Evolutionary conservation across 2,888 invertebrate genomes (phyloP).

Genomic region (Eristalinus aeneus): DNA sequence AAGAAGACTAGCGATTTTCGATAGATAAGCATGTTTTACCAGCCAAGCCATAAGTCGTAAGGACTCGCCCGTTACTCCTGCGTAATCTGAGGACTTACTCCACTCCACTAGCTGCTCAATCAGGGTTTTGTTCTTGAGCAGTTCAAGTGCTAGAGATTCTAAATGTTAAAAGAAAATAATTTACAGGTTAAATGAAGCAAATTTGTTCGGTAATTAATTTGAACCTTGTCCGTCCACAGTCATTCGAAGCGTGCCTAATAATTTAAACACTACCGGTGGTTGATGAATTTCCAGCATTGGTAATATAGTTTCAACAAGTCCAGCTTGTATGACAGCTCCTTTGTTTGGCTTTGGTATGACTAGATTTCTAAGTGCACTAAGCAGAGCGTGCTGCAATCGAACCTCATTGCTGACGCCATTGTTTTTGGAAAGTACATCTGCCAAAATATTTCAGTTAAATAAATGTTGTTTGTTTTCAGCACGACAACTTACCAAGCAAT

Average conservation of each 20-base stretch:
- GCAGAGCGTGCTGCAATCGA: constrained; percentile 81
- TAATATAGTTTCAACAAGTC: constrained; percentile 87
- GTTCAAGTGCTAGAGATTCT: constrained; percentile 87
- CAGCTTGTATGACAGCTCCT: constrained; percentile 86
- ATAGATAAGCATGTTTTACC: constrained; percentile 85
- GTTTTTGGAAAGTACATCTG: constrained; percentile 82
- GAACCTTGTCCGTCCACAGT: constrained; percentile 91
- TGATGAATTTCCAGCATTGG: constrained; percentile 87
- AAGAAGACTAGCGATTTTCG: constrained; percentile 78
- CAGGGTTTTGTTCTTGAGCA: constrained; percentile 85
- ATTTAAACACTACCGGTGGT: constrained; percentile 91
- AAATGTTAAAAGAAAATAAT: constrained; percentile 46
- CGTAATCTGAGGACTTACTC: constrained; percentile 89
- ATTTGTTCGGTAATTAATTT: constrained; percentile 37
- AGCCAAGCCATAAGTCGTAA: constrained; percentile 90
- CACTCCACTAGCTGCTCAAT: constrained; percentile 87
- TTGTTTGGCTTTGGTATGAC: constrained; percentile 89
- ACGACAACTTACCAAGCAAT: constrained; percentile 82
- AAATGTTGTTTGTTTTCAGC: neutral
- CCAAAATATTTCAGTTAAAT: neutral
- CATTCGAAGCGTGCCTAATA: constrained; percentile 92
- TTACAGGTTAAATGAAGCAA: neutral
- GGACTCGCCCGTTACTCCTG: constrained; percentile 92
- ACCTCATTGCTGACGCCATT: constrained; percentile 84
- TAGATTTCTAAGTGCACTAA: constrained; percentile 89